Evolutionary conservation across 2,797 vertebrate species (phyloP).

Genomic region (Picus viridis): DNA sequence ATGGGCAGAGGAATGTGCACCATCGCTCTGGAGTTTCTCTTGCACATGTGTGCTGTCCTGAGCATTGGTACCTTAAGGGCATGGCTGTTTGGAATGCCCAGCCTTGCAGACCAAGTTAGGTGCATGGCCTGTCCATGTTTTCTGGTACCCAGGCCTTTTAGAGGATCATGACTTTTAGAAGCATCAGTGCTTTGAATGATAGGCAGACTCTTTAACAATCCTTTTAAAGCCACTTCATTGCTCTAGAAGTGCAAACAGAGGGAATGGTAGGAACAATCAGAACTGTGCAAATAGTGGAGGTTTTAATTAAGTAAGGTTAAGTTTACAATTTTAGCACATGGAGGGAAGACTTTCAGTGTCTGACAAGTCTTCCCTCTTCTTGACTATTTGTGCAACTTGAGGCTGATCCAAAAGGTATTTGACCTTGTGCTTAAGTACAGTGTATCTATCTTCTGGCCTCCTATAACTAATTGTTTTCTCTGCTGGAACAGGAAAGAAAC

Average conservation of each 20-base stretch:
- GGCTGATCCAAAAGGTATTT: neutral
- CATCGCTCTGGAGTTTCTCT: neutral
- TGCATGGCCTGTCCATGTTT: rapidly evolving
- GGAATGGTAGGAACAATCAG: neutral
- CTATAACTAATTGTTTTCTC: neutral
- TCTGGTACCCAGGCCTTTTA: neutral
- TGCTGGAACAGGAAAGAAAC: neutral
- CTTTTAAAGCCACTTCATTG: neutral
- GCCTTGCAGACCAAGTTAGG: neutral
- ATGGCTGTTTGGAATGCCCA: neutral
- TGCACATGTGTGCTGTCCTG: neutral
- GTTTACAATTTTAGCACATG: slow-evolving; percentile 14
- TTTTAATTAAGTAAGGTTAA: slow-evolving; percentile 41
- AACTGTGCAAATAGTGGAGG: slow-evolving; percentile 26
- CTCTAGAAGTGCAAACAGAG: slow-evolving; percentile 19
- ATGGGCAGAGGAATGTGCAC: neutral
- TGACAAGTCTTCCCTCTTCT: neutral
- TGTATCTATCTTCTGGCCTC: neutral
- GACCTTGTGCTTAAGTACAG: neutral
- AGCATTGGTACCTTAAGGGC: neutral
- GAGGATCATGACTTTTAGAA: neutral
- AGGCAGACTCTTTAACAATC: neutral
- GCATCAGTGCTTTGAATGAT: neutral
- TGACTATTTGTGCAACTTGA: neutral
- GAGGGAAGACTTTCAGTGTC: neutral